These are phyloP conservation scores for Saturnia japonica DNA, from an alignment of 2,888 invertebrate genomes.

Conservation along the genomic window DNA sequence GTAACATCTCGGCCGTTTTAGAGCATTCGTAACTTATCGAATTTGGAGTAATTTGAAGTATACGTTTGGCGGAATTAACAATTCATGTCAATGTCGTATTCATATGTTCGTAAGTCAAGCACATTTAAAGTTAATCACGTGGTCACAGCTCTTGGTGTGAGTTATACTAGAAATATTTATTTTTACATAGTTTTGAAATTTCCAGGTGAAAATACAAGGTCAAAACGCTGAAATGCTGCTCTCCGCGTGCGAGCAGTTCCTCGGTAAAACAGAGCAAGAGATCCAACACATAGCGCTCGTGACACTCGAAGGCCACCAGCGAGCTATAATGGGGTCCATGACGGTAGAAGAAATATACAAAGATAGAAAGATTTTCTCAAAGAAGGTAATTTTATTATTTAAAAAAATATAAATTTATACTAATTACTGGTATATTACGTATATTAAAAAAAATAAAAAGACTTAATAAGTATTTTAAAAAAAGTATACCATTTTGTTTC, in stretches of 20 bases:
- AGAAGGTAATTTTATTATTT: constrained; percentile 68
- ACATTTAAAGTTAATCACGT: too few species aligned
- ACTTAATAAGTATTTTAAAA: too few species aligned
- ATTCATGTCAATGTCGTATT: neutral
- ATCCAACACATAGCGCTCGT: constrained; percentile 95
- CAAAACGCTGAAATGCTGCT: constrained; percentile 94
- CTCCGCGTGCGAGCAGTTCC: constrained; percentile 96
- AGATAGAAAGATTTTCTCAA: constrained; percentile 97
- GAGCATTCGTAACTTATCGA: neutral
- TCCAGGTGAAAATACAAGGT: constrained; percentile 92
- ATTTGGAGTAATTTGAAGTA: neutral
- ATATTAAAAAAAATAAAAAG: neutral
- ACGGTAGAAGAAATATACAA: constrained; percentile 98
- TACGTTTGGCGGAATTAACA: neutral
- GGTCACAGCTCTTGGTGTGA: neutral
- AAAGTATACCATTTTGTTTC: too few species aligned
- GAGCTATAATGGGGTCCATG: constrained; percentile 98
- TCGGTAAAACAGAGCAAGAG: constrained; percentile 93
- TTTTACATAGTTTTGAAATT: constrained; percentile 21
- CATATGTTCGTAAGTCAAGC: too few species aligned
- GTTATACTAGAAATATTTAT: neutral
- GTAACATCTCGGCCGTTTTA: neutral
- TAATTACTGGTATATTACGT: neutral
- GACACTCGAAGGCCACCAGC: constrained; percentile 95
- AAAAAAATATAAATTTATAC: neutral